Evolutionary conservation across 2,888 invertebrate genomes (phyloP).

Genomic region (Operophtera brumata): DNA sequence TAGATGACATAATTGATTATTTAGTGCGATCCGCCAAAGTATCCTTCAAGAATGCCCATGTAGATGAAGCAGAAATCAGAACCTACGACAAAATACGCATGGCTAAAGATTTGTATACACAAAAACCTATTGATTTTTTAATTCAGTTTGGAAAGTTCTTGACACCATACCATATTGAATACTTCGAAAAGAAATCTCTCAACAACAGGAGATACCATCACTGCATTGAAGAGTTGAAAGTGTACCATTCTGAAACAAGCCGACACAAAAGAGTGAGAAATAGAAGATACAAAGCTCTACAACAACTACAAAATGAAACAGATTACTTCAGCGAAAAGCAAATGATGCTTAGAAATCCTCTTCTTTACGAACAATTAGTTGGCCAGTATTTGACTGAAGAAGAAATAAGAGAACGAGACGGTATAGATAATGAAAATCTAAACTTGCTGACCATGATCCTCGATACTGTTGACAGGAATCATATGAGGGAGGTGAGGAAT

Average conservation of each 20-base stretch:
- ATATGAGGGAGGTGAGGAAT: slow-evolving; percentile 82
- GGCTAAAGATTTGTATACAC: slow-evolving; percentile 82
- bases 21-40: slow-evolving; percentile 82
- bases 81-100: slow-evolving; percentile 85
- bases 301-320: slow-evolving; percentile 84
- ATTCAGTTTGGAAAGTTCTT: slow-evolving; percentile 88
- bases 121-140: slow-evolving; percentile 86
- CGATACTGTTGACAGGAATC: slow-evolving; percentile 89
- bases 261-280: slow-evolving; percentile 84
- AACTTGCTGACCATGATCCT: slow-evolving; percentile 89
- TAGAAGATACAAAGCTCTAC: slow-evolving; percentile 90
- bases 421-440: slow-evolving; percentile 76
- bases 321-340: slow-evolving; percentile 94
- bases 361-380: slow-evolving; percentile 93
- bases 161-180: slow-evolving; percentile 83
- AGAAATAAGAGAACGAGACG: slow-evolving; percentile 85
- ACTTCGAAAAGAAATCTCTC: slow-evolving; percentile 78
- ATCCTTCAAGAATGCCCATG: slow-evolving; percentile 91
- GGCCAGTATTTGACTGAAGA: slow-evolving; percentile 91
- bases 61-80: slow-evolving; percentile 87
- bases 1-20: slow-evolving; percentile 82
- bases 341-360: slow-evolving; percentile 96
- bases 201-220: slow-evolving; percentile 69
- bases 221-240: slow-evolving; percentile 82
- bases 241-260: slow-evolving; percentile 76